A percentile compares a stretch with the other conserved stretches of the same genome.
These are phyloP conservation scores for Exocentrus adspersus DNA, from an alignment of 2,888 invertebrate genomes.

Conservation along the genomic window DNA sequence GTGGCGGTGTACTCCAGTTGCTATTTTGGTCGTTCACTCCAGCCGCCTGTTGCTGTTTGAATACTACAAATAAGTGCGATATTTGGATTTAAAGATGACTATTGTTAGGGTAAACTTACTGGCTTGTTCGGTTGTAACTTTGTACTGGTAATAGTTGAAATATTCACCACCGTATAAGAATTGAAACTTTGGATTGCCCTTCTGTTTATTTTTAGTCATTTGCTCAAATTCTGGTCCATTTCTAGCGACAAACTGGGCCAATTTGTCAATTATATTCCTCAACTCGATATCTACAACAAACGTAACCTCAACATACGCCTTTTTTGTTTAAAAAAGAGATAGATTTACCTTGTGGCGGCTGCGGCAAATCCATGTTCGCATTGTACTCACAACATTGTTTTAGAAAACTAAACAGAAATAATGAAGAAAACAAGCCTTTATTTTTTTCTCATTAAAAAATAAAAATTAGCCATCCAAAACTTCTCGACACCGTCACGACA, in stretches of 20 bases:
- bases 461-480: too few relatives aligned
- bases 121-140: constrained; percentile 94
- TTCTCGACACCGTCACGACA: too few relatives aligned
- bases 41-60: constrained; percentile 70
- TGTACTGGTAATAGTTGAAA: constrained; percentile 96
- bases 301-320: constrained; percentile 45
- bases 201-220: constrained; percentile 98
- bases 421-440: too few relatives aligned
- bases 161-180: constrained; percentile 97
- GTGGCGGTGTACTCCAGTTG: constrained; percentile 52
- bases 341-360: constrained; percentile 71
- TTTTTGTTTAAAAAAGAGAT: constrained; percentile 20
- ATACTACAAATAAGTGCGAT: constrained; percentile 66
- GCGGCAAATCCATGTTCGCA: constrained; percentile 64
- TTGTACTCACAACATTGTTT: constrained; percentile 6
- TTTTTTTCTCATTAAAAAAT: too few relatives aligned
- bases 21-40: constrained; percentile 52
- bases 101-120: too few relatives aligned
- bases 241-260: constrained; percentile 98
- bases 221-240: constrained; percentile 99
- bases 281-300: constrained; percentile 83
- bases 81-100: too few relatives aligned
- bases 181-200: constrained; percentile 96
- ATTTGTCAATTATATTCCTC: constrained; percentile 97
- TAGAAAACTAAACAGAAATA: constrained; percentile 5